Conservation (phyloP, 2,113 vertebrate genomes). For the Sander vitreus region DNA sequence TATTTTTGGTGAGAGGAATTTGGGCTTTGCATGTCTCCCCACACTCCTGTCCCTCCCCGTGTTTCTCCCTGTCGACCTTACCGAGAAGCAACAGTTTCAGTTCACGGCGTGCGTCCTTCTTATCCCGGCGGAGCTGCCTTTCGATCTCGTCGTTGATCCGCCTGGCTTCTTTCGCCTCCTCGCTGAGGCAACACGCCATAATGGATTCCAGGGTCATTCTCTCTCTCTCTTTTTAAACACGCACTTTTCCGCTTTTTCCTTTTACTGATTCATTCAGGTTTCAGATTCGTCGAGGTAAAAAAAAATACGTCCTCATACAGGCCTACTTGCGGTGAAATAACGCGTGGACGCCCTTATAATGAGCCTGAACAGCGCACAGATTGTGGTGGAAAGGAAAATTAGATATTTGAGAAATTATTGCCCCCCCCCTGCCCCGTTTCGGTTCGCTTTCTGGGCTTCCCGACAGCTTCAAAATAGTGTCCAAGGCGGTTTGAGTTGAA, state of each 20-base stretch:
- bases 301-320: constrained; percentile 60
- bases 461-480: constrained; percentile 46
- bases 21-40: neutral
- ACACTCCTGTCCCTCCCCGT: neutral
- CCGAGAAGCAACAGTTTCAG: constrained; percentile 95
- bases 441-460: constrained; percentile 48
- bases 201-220: constrained; percentile 92
- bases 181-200: constrained; percentile 96
- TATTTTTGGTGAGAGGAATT: constrained; percentile 42
- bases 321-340: constrained; percentile 48
- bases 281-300: constrained; percentile 10
- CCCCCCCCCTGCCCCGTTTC: constrained; percentile 47
- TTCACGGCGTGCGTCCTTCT: constrained; percentile 91
- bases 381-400: constrained; percentile 47
- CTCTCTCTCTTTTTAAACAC: constrained; percentile 31
- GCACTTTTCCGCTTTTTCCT: constrained; percentile 32
- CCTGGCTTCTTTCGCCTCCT: constrained; percentile 95
- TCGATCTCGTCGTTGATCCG: constrained; percentile 98
- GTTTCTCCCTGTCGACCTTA: constrained; percentile 73
- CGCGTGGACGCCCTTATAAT: constrained; percentile 67
- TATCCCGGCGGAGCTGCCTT: constrained; percentile 94
- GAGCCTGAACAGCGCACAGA: constrained; percentile 41
- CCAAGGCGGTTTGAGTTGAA: constrained; percentile 27
- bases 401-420: constrained; percentile 60
- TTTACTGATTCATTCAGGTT: constrained; percentile 70